Base-by-base conservation (phyloP, 2,888 invertebrate species). In the Phaedon cochleariae region DNA sequence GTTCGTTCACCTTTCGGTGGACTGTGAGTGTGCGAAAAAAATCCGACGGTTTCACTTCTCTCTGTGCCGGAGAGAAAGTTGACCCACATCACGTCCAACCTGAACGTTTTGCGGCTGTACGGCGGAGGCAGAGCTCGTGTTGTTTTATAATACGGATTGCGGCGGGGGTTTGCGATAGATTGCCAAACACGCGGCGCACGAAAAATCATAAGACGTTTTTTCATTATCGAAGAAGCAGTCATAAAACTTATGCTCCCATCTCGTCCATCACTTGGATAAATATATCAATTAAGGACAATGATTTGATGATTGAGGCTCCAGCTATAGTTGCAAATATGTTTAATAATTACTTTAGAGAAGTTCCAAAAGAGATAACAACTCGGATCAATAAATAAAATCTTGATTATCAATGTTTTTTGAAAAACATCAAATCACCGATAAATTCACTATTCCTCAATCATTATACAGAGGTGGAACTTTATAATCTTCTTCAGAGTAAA, bases 1-100 rank as follows among this genome's bases (percentile, higher is more conserved):
- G 41, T 41, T 41, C 41, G 41, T 41, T 41, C 41, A 41, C 41
- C 41, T 41, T 1, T 41, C 59, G 49, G 55, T 66, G 26, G 26
- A 26, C 26, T 26, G 26, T 26, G 26, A 5, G 62, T 66, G 66
- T 62, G 66, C n/a, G n/a, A n/a, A 66, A 66, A 66, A 65, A 65
- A 65, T 61, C 65, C 59, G 81, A 80, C 79, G 78, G 83, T 83
- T 83, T 83, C 83, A 83, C 83, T 83, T 83, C 82, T 81, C 80
- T 72, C 34, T 29, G 51, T n/a, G n/a, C n/a, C 17, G 17, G 78
- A 83, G 83, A 83, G 83, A 83, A 83, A 83, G 83, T 82, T 83
- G 82, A 82, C 83, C 83, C 77, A 83, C 79, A 83, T 83, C 76
- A 70, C 71, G 74, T 75, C 76, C 73, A 72, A 72, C 71, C 62